Conservation (phyloP, 2,797 vertebrate species). For the Myotis findleyi region DNA sequence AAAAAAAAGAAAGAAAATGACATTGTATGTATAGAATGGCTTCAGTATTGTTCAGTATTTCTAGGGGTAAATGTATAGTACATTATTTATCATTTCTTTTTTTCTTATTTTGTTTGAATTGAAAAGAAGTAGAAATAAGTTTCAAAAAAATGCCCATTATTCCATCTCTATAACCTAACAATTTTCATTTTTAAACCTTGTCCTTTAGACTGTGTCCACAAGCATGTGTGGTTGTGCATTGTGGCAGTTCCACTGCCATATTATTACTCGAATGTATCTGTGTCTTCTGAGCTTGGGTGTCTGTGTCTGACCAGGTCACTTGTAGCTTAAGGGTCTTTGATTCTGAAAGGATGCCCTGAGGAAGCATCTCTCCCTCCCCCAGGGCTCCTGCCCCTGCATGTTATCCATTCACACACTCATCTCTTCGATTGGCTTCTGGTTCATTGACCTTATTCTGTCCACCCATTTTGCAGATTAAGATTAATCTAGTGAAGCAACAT, state of each 20-base stretch:
- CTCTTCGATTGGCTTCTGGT: neutral
- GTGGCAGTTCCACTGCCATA: neutral
- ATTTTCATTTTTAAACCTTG: neutral
- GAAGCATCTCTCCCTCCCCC: neutral
- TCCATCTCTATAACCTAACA: neutral
- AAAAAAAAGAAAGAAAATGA: neutral
- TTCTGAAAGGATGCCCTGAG: neutral
- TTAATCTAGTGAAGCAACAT: neutral
- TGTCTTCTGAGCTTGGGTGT: neutral
- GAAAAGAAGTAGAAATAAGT: constrained; percentile 33
- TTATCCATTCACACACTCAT: neutral
- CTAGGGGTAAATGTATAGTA: neutral
- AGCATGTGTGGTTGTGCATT: neutral
- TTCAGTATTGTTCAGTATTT: neutral
- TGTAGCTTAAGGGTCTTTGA: neutral
- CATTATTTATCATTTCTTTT: neutral
- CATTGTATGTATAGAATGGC: neutral
- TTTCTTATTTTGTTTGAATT: neutral
- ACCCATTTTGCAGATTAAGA: neutral
- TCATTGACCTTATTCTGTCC: neutral
- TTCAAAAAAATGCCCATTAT: neutral
- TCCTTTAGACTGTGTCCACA: neutral
- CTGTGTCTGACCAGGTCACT: neutral
- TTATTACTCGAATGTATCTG: neutral
- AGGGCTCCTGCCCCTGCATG: rapidly evolving